Evolutionary conservation across 1,140 invertebrate species (phyloP).

Genomic region (Saxidomus purpurata): DNA sequence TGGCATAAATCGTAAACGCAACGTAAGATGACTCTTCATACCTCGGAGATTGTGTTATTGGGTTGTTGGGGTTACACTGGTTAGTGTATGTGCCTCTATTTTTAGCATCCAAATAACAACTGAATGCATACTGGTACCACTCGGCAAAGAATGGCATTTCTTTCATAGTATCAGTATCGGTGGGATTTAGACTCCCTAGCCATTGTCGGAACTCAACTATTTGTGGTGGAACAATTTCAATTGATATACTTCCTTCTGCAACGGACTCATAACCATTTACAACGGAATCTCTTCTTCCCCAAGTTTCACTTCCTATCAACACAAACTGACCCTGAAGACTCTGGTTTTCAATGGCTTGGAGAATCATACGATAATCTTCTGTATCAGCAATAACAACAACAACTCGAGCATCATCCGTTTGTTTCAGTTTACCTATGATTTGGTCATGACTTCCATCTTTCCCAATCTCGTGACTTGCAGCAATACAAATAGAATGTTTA

Average conservation of each 20-base stretch:
- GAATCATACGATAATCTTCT: conserved; percentile 63
- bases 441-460: conserved; percentile 38
- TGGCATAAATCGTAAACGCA: conserved; percentile 75
- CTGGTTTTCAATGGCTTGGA: conserved; percentile 66
- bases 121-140: conserved; percentile 78
- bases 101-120: conserved; percentile 79
- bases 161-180: conserved; percentile 51
- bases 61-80: conserved; percentile 62
- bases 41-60: conserved; percentile 64
- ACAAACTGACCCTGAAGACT: conserved; percentile 68
- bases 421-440: conserved; percentile 66
- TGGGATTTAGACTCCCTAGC: conserved; percentile 63
- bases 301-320: conserved; percentile 77
- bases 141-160: conserved; percentile 77
- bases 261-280: conserved; percentile 66
- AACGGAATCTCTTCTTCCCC: conserved; percentile 64
- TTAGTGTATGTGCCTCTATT: conserved; percentile 68
- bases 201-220: conserved; percentile 68
- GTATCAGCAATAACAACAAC: conserved; percentile 73
- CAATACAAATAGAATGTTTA: conserved; percentile 68
- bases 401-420: conserved; percentile 68
- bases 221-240: conserved; percentile 60
- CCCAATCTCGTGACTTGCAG: conserved; percentile 66
- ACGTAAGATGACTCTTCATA: conserved; percentile 66
- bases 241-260: conserved; percentile 72